Conservation (phyloP, 2,888 invertebrate genomes). For the Hyalella azteca region DNA sequence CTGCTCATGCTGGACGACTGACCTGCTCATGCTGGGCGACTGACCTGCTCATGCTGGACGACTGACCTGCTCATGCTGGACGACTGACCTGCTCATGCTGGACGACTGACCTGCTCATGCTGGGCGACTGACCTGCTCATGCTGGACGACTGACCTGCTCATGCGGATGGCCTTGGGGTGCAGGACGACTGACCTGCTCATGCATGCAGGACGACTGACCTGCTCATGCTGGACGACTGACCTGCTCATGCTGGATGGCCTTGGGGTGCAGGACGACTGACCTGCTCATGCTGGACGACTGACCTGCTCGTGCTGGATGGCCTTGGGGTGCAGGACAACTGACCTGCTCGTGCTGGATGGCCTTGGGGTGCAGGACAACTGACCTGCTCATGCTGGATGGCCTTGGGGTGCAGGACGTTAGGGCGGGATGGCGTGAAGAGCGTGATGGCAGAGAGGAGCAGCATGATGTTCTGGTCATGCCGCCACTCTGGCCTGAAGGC, state of each 20-base stretch:
- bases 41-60: too few relatives aligned
- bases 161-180: constrained; percentile 85
- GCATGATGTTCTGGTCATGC: constrained; percentile 85
- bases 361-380: constrained; percentile 72
- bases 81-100: too few relatives aligned
- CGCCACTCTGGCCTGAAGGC: constrained; percentile 86
- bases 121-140: too few relatives aligned
- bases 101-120: too few relatives aligned
- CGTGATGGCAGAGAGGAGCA: constrained; percentile 88
- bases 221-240: constrained; percentile 78
- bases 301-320: constrained; percentile 84
- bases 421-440: constrained; percentile 85
- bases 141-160: too few relatives aligned
- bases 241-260: constrained; percentile 85
- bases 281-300: too few relatives aligned
- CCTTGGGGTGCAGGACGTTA: constrained; percentile 81
- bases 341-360: constrained; percentile 67
- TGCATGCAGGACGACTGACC: too few relatives aligned
- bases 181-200: too few relatives aligned
- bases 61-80: too few relatives aligned
- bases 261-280: constrained; percentile 82
- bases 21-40: too few relatives aligned
- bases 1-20: too few relatives aligned
- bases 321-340: constrained; percentile 84
- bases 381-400: constrained; percentile 84